Evolutionary conservation across 2,113 vertebrate species (phyloP).

Genomic region (Aegotheles bennettii): DNA sequence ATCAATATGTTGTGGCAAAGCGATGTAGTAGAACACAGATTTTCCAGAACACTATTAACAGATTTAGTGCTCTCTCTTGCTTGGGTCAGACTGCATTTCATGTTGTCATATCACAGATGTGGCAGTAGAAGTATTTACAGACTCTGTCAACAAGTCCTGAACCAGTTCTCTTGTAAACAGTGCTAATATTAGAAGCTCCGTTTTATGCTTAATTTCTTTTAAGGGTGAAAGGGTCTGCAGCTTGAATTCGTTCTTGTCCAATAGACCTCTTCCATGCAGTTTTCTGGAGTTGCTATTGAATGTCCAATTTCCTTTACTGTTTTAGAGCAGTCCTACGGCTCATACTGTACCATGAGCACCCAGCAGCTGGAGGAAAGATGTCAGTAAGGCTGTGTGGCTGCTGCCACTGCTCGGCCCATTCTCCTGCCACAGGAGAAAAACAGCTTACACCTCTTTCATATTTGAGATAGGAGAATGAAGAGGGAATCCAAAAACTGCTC

Average conservation of each 20-base stretch:
- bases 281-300: rapidly evolving
- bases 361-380: rapidly evolving
- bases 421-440: rapidly evolving
- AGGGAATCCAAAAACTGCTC: not conserved
- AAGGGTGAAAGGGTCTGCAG: not conserved
- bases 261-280: not conserved
- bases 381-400: not conserved
- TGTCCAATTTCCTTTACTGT: not conserved
- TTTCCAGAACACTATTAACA: not conserved
- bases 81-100: not conserved
- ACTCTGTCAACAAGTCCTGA: not conserved
- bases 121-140: not conserved
- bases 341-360: rapidly evolving
- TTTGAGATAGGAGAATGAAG: not conserved
- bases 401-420: rapidly evolving
- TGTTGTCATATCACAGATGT: not conserved
- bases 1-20: not conserved
- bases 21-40: not conserved
- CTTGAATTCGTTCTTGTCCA: not conserved
- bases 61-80: not conserved
- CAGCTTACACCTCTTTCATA: not conserved
- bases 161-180: not conserved
- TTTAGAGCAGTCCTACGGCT: not conserved
- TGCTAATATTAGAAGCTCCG: not conserved
- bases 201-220: not conserved